Base-by-base conservation (phyloP, 2,888 invertebrate genomes). In the Lasiommata megera region DNA sequence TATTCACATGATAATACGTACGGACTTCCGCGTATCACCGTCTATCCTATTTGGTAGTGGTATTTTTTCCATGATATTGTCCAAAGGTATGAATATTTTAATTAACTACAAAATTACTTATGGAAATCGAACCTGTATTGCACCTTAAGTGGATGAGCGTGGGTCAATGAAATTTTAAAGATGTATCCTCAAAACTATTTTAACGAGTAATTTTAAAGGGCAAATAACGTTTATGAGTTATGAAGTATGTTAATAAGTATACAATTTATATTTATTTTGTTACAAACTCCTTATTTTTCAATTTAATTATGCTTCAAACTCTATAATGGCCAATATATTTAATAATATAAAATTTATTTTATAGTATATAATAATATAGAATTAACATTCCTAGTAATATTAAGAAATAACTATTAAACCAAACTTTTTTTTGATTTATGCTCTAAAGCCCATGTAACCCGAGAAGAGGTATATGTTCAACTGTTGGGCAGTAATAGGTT, bases 81-180 rank as follows among this genome's bases (percentile, higher is more conserved):
- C 50, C 50, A 38, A 36, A 48, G 48, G 18, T 58, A 50, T 44
- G 48, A 46, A 54, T 44, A 54, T 58, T 54, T 58, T 58, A 58
- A 54, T 54, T 58, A 58, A 50, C 29, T 9, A 41, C 38, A 36
- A 52, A 59, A 58, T 51, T 47, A 52, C 36, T 48, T 51, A 47
- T 9, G 18, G 8, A 56, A 59, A 62, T 59, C 48, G 53, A 44
- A 28, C 44, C 29, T 31, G 12, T 54, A 34, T 37, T 3, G 18
- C 23, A 34, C 41, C 28, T 50, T 53, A 51, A 56, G 46, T 46
- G 44, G 17, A 41, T 29, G 44, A 34, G 17, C 6, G 47, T 51
- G 50, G 38, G 44, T 54, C 43, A 54, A 55, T 61, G 55, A 61
- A 59, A 59, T 62, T 54, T 59, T 54, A 62, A 62, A 56, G 54